Evolutionary conservation across 2,113 vertebrate genomes (phyloP), one percentile per base, ranked within the genome.

Genomic region (Esox niger): DNA sequence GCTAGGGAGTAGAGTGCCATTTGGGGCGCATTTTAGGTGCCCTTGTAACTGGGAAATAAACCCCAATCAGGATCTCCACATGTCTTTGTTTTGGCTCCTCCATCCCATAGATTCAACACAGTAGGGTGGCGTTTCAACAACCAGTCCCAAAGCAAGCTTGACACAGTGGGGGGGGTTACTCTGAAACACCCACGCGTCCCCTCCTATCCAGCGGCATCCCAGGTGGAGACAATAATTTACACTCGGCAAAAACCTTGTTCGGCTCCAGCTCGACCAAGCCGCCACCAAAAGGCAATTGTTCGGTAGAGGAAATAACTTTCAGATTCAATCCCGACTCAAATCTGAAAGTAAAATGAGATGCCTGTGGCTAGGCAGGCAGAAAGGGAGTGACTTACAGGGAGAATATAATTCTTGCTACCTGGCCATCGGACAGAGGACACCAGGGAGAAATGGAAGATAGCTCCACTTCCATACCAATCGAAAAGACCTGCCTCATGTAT

Each of bases 321-420:
- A 62, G 55, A 78, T 74, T 79, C 68, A 76, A 62, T 65, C 62
- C 60, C 43, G 6, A 3, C 21, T 73, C 49, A 65, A 75, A 83
- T 74, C 60, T 71, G 49, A 76, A 57, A 75, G 75, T 64, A 21
- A 77, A 80, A 83, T 79, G 4, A 78, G 75, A 46, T 1, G 64
- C 72, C 64, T 0, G 10, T 33, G 69, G 72, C 49, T 4, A 9
- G 35, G 25, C 23, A 26, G 57, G 17, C 46, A 58, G 55, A 33
- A 3, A 54, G 25, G 1, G 38, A 25, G 59, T n/a, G n/a, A 9
- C 9, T 8, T 21, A 2, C 6, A 65, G 10, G 27, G n/a, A 62
- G 29, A 1, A 15, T 0, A 27, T 46, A 25, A 52, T 29, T 32
- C 55, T 43, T 47, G 30, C 26, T 15, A 70, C n/a, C 38, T 38